Conservation (phyloP, 35 echinoderm and acorn worm genomes). For the Apostichopus japonicus region DNA sequence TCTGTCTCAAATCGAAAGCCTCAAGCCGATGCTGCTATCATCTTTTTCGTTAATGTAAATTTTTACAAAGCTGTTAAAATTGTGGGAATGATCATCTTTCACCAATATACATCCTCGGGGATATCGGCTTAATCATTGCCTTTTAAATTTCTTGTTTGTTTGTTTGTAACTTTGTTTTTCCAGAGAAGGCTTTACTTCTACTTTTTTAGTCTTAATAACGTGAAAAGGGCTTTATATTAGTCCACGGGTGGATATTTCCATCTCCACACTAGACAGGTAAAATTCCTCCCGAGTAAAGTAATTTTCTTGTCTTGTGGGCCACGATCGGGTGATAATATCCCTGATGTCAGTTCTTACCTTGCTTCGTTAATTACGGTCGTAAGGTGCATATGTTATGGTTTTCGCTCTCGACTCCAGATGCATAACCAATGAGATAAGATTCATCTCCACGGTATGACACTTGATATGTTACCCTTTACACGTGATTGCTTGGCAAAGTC, state of each 20-base stretch:
- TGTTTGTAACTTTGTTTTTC: neutral
- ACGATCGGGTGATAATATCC: neutral
- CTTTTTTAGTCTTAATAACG: neutral
- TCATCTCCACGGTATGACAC: neutral
- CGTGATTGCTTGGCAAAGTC: neutral
- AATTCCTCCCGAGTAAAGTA: neutral
- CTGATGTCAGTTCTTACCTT: neutral
- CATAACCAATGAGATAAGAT: neutral
- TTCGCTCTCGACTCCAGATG: neutral
- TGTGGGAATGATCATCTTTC: slow-evolving; percentile 30
- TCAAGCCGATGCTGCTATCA: neutral
- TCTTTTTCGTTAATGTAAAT: neutral
- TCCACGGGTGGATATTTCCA: slow-evolving; percentile 4
- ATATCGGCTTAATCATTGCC: slow-evolving; percentile 6
- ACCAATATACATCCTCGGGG: slow-evolving; percentile 15
- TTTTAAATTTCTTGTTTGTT: neutral
- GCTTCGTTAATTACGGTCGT: neutral
- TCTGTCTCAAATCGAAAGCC: slow-evolving; percentile 5
- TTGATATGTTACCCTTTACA: neutral
- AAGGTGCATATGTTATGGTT: neutral
- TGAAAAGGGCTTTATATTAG: slow-evolving; percentile 7
- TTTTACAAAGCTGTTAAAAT: slow-evolving; percentile 44
- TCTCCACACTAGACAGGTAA: slow-evolving; percentile 1
- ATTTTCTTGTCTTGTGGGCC: slow-evolving; percentile 1
- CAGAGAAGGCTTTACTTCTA: neutral